Evolutionary conservation across 2,113 vertebrate species (phyloP).

Genomic region (Tragelaphus imberbis): DNA sequence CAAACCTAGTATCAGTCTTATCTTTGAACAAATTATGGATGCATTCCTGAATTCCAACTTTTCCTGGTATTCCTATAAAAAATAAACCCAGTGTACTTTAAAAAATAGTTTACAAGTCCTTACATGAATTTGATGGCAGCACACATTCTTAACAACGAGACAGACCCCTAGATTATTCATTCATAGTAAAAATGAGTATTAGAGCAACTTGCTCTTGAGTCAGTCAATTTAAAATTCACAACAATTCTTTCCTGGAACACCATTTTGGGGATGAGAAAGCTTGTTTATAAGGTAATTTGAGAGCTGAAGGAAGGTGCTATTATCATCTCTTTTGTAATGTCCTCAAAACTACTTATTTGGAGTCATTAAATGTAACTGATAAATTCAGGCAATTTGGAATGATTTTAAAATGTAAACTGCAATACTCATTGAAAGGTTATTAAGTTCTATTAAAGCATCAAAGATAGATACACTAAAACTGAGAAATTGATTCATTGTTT

Average conservation of each 20-base stretch:
- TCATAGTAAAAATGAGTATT: neutral
- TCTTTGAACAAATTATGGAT: neutral
- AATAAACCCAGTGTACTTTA: neutral
- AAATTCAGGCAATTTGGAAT: neutral
- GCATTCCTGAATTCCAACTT: neutral
- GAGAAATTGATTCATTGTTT: neutral
- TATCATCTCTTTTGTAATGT: neutral
- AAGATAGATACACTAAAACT: neutral
- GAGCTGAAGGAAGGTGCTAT: neutral
- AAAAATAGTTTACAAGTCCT: neutral
- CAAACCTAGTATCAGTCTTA: neutral
- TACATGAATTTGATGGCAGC: neutral
- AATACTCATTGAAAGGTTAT: neutral
- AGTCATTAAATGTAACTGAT: slow-evolving; percentile 2
- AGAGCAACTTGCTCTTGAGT: neutral
- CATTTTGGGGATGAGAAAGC: neutral
- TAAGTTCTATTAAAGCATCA: neutral
- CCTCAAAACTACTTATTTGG: neutral
- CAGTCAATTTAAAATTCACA: slow-evolving; percentile 16
- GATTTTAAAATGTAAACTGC: slow-evolving; percentile 19
- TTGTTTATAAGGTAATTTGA: slow-evolving; percentile 24
- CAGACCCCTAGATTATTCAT: neutral
- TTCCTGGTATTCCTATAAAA: neutral
- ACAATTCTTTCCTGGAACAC: neutral
- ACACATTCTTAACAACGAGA: neutral